phyloP scores from a whole-genome alignment of 2,113 vertebrate species.

The Brienomyrus longianalis region DNA sequence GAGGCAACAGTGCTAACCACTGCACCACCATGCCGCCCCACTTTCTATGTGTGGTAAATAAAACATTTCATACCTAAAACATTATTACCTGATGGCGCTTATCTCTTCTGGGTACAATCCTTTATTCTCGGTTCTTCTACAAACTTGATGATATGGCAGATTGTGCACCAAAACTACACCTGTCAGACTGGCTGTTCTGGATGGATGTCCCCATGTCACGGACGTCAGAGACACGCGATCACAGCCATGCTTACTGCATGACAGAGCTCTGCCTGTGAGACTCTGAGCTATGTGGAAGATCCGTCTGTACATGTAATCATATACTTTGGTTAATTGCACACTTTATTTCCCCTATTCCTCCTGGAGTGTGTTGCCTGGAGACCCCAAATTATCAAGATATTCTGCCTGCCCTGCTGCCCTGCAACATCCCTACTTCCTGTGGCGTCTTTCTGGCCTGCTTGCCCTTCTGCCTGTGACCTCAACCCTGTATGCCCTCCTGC shows the following conservation, averaged over 20 bases:
- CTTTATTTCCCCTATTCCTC: no score
- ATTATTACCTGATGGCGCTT: neutral
- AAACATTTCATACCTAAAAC: neutral
- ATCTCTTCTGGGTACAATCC: neutral
- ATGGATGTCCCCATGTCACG: neutral
- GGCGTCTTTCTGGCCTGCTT: no score
- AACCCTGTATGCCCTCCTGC: no score
- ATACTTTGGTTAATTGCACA: neutral
- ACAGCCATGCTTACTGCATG: neutral
- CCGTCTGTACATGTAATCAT: neutral
- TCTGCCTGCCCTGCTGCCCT: no score
- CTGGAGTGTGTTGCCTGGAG: no score
- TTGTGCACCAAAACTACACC: neutral
- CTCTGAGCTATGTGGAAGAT: neutral
- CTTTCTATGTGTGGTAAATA: neutral
- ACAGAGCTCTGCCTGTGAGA: neutral
- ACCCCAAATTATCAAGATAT: no score
- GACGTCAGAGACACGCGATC: neutral
- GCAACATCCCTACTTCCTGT: no score
- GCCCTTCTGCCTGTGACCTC: no score
- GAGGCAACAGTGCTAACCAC: no score
- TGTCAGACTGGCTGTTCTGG: neutral
- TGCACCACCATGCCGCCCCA: neutral
- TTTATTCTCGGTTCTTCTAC: neutral
- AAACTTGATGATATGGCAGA: neutral